These are phyloP conservation scores for Dolichallabes microphthalmus DNA, from an alignment of 2,113 vertebrate genomes.

Conservation along the genomic window DNA sequence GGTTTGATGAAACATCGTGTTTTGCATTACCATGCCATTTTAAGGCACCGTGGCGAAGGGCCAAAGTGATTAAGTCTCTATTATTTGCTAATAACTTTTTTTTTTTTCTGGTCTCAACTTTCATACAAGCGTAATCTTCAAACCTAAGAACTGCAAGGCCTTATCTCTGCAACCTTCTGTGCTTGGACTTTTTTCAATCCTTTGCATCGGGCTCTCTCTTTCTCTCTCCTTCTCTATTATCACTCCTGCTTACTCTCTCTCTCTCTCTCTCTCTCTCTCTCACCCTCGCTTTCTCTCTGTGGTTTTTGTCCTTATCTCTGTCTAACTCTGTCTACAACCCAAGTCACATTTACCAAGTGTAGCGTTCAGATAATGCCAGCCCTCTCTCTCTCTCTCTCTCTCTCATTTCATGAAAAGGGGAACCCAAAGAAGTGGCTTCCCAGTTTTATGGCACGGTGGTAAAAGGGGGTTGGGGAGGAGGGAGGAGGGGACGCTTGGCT, in stretches of 20 bases:
- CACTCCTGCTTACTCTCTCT: constrained; percentile 10
- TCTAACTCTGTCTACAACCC: constrained; percentile 48
- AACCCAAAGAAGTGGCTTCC: constrained; percentile 53
- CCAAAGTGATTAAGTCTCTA: background rate
- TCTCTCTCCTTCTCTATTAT: constrained; percentile 36
- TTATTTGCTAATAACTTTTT: background rate
- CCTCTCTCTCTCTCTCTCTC: constrained; percentile 22
- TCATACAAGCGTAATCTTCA: background rate
- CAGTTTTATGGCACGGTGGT: constrained; percentile 53
- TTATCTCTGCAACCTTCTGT: constrained; percentile 52
- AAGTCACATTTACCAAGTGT: constrained; percentile 55
- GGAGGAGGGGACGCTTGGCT: constrained; percentile 23
- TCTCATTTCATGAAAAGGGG: constrained; percentile 39
- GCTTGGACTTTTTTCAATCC: constrained; percentile 48
- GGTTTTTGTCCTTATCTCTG: constrained; percentile 53
- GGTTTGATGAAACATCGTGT: background rate
- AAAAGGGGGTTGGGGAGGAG: constrained; percentile 14
- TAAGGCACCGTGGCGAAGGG: background rate
- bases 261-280: constrained; percentile 22
- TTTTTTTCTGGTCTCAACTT: background rate
- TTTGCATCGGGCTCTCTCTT: constrained; percentile 23
- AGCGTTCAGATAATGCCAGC: constrained; percentile 48
- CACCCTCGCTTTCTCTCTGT: constrained; percentile 36
- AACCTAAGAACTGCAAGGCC: constrained; percentile 24
- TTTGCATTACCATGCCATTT: background rate